Conservation (phyloP, 2,888 invertebrate genomes). For the Pterobdella sp. region DNA sequence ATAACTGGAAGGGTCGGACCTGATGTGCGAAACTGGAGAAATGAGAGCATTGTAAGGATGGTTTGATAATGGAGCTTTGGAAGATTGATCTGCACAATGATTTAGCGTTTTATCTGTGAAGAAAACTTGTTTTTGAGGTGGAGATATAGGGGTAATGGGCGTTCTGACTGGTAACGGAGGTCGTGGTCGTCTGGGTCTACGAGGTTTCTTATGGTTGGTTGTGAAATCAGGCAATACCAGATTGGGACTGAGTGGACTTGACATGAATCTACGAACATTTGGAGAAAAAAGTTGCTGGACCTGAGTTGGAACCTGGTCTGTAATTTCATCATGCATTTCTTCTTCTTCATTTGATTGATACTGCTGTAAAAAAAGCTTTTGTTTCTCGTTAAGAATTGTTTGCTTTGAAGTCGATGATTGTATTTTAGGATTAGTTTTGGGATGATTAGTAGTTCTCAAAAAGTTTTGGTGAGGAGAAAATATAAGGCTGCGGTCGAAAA, state of each 20-base stretch:
- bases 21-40: slow-evolving; percentile 14
- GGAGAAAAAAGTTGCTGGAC: slow-evolving; percentile 13
- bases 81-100: background rate
- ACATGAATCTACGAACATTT: slow-evolving; percentile 14
- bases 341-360: background rate
- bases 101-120: background rate
- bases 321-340: background rate
- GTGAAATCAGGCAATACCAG: slow-evolving; percentile 25
- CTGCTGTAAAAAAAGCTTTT: slow-evolving; percentile 1
- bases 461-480: background rate
- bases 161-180: background rate
- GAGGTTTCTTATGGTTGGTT: background rate
- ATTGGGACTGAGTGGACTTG: slow-evolving; percentile 27
- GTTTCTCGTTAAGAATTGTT: background rate
- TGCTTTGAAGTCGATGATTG: background rate
- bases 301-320: background rate
- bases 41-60: background rate
- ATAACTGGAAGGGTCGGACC: slow-evolving; percentile 20
- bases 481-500: slow-evolving; percentile 1
- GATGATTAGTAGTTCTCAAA: background rate
- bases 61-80: background rate
- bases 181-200: background rate
- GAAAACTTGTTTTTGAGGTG: background rate
- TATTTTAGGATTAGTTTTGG: background rate
- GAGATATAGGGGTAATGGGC: background rate